Base-by-base conservation (phyloP, 2,888 invertebrate species). In the Metacarcinus magister region DNA sequence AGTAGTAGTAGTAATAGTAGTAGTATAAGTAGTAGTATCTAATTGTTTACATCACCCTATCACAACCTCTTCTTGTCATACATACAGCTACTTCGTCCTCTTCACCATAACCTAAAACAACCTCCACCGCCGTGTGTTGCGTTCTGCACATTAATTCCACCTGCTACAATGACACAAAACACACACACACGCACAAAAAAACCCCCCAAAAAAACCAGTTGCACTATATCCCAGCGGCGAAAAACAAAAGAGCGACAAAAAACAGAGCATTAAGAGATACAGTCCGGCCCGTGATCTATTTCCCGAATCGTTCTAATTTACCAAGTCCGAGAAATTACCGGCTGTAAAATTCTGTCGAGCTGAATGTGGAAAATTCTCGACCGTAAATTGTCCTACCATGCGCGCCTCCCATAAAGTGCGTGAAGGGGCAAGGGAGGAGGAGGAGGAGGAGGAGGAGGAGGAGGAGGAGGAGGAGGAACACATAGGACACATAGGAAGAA, bases 261-360 rank as follows among this genome's bases (percentile, higher is more conserved):
- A 92, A 92, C 19, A 23, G n/a, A 48, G 28, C 82, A 28, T 32
- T 82, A 13, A 82, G 82, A 82, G 82, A 82, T 82, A 82, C 28
- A 82, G 82, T 28, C 82, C 32, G 13, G 32, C 32, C 8, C 32
- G 82, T 82, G 82, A 82, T 82, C 82, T 32, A 82, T 82, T 82
- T 82, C 82, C 10, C 82, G 32, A 82, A 82, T 32, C 32, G 32
- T 32, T 82, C 82, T 82, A 82, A 82, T 82, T 82, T 82, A 32
- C 82, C 16, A 32, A 82, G 82, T 82, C 82, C 82, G 82, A 82
- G 82, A 82, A 82, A 82, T 82, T 82, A 32, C 82, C 28, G 82
- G 32, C 82, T 82, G 82, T 82, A 82, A 82, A 82, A 82, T 82
- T 82, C 32, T 82, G 82, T 82, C 82, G 82, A 28, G 82, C 32